phyloP scores from a whole-genome alignment of 1,140 invertebrate species.

The Dendrolimus kikuchii region DNA sequence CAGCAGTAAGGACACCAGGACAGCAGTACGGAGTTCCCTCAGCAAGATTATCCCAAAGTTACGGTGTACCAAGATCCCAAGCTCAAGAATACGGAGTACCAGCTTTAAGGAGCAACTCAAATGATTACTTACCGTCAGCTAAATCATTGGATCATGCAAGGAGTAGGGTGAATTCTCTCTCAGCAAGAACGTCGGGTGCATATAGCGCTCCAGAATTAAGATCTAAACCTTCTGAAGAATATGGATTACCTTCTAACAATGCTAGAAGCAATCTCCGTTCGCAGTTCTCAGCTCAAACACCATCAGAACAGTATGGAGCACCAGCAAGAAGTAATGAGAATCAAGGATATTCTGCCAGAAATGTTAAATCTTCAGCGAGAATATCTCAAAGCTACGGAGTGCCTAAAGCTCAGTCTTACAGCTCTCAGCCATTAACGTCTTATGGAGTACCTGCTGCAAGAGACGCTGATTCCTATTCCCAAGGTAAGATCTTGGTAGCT shows the following conservation, averaged over 20 bases:
- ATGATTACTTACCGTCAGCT: constrained; percentile 1
- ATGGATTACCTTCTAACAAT: constrained; percentile 30
- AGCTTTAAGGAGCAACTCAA: constrained; percentile 2
- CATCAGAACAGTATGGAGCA: constrained; percentile 27
- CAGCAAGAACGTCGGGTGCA: too few species aligned
- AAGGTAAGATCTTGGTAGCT: too few species aligned
- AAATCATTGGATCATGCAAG: constrained; percentile 16
- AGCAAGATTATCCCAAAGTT: constrained; percentile 29
- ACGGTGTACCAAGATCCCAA: constrained; percentile 18
- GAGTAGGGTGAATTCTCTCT: too few species aligned
- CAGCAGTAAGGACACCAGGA: too few species aligned
- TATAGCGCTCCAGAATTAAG: constrained; percentile 26
- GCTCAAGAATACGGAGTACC: constrained; percentile 20
- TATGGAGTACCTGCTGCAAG: constrained; percentile 5
- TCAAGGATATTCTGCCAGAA: constrained; percentile 23
- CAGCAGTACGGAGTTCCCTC: constrained; percentile 1
- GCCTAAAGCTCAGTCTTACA: neutral
- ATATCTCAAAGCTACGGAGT: constrained; percentile 10
- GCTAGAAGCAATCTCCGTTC: constrained; percentile 9
- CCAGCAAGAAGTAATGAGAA: constrained; percentile 22
- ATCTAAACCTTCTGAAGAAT: constrained; percentile 31
- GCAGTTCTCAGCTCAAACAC: constrained; percentile 12
- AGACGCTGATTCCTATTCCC: constrained; percentile 20
- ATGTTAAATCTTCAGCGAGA: too few species aligned
- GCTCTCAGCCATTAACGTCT: neutral